Percentiles rank a stretch among this genome's conserved stretches.
phyloP scores from a whole-genome alignment of 2,888 invertebrate species.

The Bombyx huttoni region DNA sequence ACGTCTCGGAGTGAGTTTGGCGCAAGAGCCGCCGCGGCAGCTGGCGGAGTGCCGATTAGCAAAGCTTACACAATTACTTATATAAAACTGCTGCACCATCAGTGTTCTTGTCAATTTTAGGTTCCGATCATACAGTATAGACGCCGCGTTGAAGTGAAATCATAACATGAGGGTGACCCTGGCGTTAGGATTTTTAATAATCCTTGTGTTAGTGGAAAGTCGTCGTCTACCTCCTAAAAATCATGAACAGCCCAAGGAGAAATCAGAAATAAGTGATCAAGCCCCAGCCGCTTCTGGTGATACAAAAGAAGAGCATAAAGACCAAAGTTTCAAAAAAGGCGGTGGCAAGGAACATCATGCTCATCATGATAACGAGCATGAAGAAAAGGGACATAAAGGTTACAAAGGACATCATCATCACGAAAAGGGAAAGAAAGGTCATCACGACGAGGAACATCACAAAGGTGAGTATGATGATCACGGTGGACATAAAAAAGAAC shows the following conservation, averaged over 20 bases:
- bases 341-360: slow-evolving; percentile 78
- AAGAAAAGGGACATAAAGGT: slow-evolving; percentile 80
- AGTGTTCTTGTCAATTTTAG: slow-evolving; percentile 50
- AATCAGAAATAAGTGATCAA: slow-evolving; percentile 30
- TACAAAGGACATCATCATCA: slow-evolving; percentile 79
- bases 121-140: slow-evolving; percentile 34
- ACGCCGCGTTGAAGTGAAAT: slow-evolving; percentile 18
- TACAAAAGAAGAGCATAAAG: slow-evolving; percentile 59
- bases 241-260: slow-evolving; percentile 18
- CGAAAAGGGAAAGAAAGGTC: slow-evolving; percentile 79
- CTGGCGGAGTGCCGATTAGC: slow-evolving; percentile 46
- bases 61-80: slow-evolving; percentile 63
- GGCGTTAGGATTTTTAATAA: slow-evolving; percentile 34
- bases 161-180: slow-evolving; percentile 45
- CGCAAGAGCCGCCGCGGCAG: slow-evolving; percentile 4
- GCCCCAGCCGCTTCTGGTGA: slow-evolving; percentile 52
- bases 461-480: slow-evolving; percentile 75
- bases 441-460: slow-evolving; percentile 79
- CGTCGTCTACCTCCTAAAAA: slow-evolving; percentile 35
- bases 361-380: slow-evolving; percentile 76
- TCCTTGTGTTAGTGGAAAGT: slow-evolving; percentile 31
- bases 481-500: slow-evolving; percentile 74
- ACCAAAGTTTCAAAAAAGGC: slow-evolving; percentile 73
- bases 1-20: slow-evolving; percentile 2
- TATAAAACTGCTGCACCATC: slow-evolving; percentile 65